A percentile compares a stretch with the other conserved stretches of the same genome.
phyloP scores from a whole-genome alignment of 35 echinoderm and acorn worm genomes.

The Acanthaster planci region DNA sequence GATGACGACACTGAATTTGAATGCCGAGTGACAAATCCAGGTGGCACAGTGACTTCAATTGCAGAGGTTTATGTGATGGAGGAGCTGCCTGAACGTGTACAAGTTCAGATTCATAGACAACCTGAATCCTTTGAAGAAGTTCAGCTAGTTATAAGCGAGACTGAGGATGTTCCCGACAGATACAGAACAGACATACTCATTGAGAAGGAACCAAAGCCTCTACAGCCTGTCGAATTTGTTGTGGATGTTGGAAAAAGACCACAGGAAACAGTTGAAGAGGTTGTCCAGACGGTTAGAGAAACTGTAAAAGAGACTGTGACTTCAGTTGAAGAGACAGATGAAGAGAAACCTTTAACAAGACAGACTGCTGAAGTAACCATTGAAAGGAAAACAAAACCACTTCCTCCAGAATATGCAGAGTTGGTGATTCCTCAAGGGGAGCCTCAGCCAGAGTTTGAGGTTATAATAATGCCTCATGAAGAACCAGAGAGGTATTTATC shows the following conservation, averaged over 20 bases:
- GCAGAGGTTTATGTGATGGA: slow-evolving; percentile 85
- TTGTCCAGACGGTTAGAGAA: slow-evolving; percentile 42
- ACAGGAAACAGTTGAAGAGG: slow-evolving; percentile 28
- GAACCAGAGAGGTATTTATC: background rate
- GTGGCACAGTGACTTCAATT: slow-evolving; percentile 77
- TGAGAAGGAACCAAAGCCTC: slow-evolving; percentile 60
- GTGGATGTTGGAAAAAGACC: slow-evolving; percentile 55
- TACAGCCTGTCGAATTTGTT: slow-evolving; percentile 61
- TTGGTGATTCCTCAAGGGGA: slow-evolving; percentile 61
- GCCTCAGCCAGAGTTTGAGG: slow-evolving; percentile 86
- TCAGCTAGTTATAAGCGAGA: slow-evolving; percentile 17
- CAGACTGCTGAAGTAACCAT: slow-evolving; percentile 49
- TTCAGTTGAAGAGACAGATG: slow-evolving; percentile 30
- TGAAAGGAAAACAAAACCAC: slow-evolving; percentile 59
- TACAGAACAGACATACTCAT: slow-evolving; percentile 60
- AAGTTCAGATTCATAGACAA: slow-evolving; percentile 1
- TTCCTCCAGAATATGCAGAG: slow-evolving; percentile 80
- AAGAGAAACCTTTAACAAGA: slow-evolving; percentile 18
- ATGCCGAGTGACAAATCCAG: slow-evolving; percentile 83
- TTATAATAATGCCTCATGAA: slow-evolving; percentile 56
- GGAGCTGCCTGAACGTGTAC: slow-evolving; percentile 29
- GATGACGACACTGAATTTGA: slow-evolving; percentile 89
- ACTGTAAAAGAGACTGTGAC: slow-evolving; percentile 64
- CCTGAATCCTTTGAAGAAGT: slow-evolving; percentile 4
- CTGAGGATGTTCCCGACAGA: slow-evolving; percentile 24